Percentiles rank a stretch among this genome's conserved stretches.
Conservation (phyloP, 2,797 vertebrate genomes). For the Centropyge bicolor region DNA sequence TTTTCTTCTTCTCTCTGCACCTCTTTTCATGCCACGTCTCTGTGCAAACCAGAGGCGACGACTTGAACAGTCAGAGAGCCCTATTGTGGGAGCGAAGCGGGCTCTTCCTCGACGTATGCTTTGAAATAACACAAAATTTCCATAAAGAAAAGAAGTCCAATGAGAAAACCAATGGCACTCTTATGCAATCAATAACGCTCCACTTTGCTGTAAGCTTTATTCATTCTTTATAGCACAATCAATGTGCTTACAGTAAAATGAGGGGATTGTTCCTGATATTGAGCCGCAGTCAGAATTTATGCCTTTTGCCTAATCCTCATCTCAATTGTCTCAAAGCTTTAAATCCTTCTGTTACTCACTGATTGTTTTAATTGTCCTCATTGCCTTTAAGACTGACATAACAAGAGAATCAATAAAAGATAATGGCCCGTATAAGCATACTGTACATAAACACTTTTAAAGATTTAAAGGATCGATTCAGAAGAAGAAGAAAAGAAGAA, state of each 20-base stretch:
- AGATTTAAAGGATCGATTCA: background rate
- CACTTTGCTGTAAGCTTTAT: background rate
- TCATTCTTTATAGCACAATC: conserved; percentile 8
- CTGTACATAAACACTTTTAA: background rate
- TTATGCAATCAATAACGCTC: conserved; percentile 20
- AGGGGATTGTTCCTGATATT: background rate
- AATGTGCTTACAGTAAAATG: conserved; percentile 14
- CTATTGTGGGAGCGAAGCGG: background rate
- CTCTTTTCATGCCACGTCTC: conserved; percentile 6
- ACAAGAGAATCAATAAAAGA: conserved; percentile 22
- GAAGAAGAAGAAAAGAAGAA: no score
- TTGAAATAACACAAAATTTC: conserved; percentile 13
- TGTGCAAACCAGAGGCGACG: background rate
- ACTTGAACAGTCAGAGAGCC: background rate
- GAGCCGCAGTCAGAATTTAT: conserved; percentile 13
- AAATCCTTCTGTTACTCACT: conserved; percentile 8
- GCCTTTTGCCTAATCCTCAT: conserved; percentile 4
- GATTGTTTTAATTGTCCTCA: conserved; percentile 21
- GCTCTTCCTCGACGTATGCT: background rate
- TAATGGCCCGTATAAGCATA: conserved; percentile 16
- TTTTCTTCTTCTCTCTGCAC: background rate
- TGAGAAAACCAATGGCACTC: background rate
- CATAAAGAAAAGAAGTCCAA: background rate
- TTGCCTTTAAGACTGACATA: background rate
- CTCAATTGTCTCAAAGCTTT: background rate